Evolutionary conservation across 2,797 vertebrate species (phyloP).

Genomic region (Aldrovandia affinis): DNA sequence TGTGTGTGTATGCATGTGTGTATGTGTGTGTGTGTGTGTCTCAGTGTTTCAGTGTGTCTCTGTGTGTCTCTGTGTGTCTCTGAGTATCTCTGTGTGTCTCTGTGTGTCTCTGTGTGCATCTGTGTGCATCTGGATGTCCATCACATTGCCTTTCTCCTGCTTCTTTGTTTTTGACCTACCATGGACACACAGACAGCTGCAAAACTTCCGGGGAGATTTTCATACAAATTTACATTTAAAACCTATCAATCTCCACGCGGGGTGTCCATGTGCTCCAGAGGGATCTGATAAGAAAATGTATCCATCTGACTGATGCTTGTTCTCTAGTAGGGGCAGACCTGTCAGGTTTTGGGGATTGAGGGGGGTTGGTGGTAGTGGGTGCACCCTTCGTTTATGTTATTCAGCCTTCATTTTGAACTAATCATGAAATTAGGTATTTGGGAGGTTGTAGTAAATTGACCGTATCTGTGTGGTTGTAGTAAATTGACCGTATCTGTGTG

Average conservation of each 20-base stretch:
- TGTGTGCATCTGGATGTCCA: not conserved
- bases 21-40: not conserved
- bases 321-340: too few species aligned
- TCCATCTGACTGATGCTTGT: too few species aligned
- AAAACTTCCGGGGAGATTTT: constrained; percentile 8
- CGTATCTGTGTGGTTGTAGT: too few species aligned
- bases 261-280: not conserved
- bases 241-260: not conserved
- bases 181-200: not conserved
- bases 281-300: not conserved
- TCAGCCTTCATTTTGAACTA: too few species aligned
- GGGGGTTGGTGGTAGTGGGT: too few species aligned
- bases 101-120: not conserved
- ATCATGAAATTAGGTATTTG: too few species aligned
- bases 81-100: not conserved
- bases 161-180: not conserved
- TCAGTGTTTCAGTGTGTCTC: not conserved
- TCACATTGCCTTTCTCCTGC: not conserved
- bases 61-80: not conserved
- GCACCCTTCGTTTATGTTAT: too few species aligned
- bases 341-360: too few species aligned
- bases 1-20: not conserved
- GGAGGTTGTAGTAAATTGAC: too few species aligned
- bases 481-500: too few species aligned
- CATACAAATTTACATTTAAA: constrained; percentile 26